phyloP scores from a whole-genome alignment of 2,888 invertebrate species.

The Tenthredo livida region DNA sequence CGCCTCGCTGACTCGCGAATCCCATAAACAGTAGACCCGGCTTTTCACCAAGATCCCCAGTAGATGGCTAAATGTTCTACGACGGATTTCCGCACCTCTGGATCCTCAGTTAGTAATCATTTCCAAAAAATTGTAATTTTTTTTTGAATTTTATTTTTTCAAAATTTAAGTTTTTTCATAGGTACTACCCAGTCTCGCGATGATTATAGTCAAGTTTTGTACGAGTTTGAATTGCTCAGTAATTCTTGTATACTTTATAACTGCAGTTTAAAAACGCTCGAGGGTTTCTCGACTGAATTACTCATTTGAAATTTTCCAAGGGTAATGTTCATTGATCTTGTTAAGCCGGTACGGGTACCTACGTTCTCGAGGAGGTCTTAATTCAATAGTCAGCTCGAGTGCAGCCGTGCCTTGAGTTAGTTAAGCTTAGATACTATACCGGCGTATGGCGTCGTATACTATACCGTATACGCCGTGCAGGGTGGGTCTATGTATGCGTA shows the following conservation, averaged over 20 bases:
- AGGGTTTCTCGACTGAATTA: constrained; percentile 25
- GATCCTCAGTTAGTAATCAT: not conserved
- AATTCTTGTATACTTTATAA: not conserved
- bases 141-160: no score
- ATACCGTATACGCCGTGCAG: no score
- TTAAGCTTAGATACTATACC: constrained; percentile 8
- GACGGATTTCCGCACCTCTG: constrained; percentile 23
- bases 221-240: not conserved
- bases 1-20: constrained; percentile 35
- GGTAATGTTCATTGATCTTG: constrained; percentile 51
- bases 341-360: constrained; percentile 12
- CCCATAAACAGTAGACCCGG: constrained; percentile 32
- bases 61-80: constrained; percentile 13
- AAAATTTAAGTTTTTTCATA: not conserved
- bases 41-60: not conserved
- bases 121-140: not conserved
- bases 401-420: constrained; percentile 45
- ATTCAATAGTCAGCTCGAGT: constrained; percentile 50
- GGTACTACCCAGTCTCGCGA: not conserved
- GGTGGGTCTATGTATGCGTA: no score
- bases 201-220: no score
- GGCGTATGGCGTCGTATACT: no score
- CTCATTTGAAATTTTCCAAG: constrained; percentile 49
- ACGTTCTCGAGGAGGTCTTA: constrained; percentile 43
- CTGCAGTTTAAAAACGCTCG: not conserved